Base-by-base conservation (phyloP, 2,113 vertebrate genomes). In the Anhinga anhinga region DNA sequence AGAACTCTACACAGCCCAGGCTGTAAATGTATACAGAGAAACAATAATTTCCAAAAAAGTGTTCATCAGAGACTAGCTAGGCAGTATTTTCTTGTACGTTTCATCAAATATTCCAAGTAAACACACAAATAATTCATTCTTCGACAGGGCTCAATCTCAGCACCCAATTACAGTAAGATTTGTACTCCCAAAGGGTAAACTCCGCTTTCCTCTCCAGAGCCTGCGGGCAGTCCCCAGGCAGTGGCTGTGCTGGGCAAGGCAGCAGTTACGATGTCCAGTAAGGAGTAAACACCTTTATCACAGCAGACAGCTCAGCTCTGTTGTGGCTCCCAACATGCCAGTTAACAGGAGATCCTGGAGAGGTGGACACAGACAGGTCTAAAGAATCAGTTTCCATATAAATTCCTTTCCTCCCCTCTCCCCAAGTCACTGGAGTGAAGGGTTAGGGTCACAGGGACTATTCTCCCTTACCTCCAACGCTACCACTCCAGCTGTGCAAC, bases 41-140 rank as follows among this genome's bases (percentile, higher is more conserved):
- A 85, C 47, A 65, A 6, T 15, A 27, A 55, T 61, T 93, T n/a
- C 40, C 3, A 1, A 63, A 52, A 55, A 52, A 52, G 10, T 3
- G 10, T 25, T 88, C 45, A 80, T 42, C 53, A 50, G 44, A 85
- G 58, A 77, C 34, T 38, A 85, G 49, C 58, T 25, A 77, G 38
- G 79, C 71, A 86, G 25, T 44, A 61, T 71, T 65, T 56, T 69
- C 73, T 70, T 65, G 16, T 36, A 42, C 2, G 3, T 50, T 92
- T 82, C 62, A 86, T 76, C 62, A 86, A 55, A 53, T 88, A 76
- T 80, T 96, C 82, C 76, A 82, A 58, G 85, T 53, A 83, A 96
- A 73, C 59, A 78, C 61, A 90, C 74, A 65, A 94, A 78, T 91
- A 93, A 92, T 58, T 96, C 3, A 20, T 66, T 86, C 38, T 59